A percentile compares a stretch with the other conserved stretches of the same genome.
phyloP scores from a whole-genome alignment of 2,797 vertebrate species.

The Saxicola maurus region DNA sequence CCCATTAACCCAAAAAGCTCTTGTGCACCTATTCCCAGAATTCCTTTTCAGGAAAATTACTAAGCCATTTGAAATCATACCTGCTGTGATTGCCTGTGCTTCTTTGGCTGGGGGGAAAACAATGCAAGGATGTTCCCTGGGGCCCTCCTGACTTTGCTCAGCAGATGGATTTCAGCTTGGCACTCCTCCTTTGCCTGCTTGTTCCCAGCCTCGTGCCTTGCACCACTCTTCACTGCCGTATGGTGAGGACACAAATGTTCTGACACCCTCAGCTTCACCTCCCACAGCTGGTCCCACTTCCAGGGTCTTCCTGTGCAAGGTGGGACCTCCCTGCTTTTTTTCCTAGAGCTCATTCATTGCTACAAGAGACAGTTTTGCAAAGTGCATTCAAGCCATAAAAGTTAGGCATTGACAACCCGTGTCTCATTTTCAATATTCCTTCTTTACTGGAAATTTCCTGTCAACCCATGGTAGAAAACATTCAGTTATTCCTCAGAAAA shows the following conservation, averaged over 20 bases:
- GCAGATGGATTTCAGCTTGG: not conserved
- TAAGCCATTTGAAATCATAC: not conserved
- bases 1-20: not conserved
- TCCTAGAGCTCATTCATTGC: not conserved
- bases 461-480: not conserved
- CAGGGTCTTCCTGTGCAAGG: not conserved
- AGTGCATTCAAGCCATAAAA: not conserved
- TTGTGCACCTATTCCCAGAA: not conserved
- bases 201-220: fast-evolving
- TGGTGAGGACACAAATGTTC: fast-evolving
- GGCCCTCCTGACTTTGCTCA: not conserved
- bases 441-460: not conserved
- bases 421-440: not conserved
- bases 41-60: not conserved
- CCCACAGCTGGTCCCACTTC: not conserved
- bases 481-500: not conserved
- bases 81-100: not conserved
- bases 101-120: not conserved
- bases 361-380: not conserved
- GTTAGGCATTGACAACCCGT: not conserved
- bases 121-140: fast-evolving
- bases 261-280: not conserved
- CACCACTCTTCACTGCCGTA: fast-evolving
- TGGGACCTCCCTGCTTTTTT: not conserved
- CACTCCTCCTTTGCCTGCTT: not conserved